phyloP scores from a whole-genome alignment of 2,113 vertebrate genomes.

The Peucedramus taeniatus region DNA sequence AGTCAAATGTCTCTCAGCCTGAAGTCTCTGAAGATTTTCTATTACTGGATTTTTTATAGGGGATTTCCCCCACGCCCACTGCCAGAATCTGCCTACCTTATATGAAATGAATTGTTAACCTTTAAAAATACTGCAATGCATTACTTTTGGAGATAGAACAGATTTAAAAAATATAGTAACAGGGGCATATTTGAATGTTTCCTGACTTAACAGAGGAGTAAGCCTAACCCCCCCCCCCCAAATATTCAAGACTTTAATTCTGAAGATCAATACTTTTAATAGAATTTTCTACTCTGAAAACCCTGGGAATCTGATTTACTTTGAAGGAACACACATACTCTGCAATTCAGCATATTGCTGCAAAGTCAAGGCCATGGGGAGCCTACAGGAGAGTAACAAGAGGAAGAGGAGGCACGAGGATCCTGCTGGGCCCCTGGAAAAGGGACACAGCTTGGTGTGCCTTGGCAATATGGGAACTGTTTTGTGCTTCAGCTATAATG shows the following conservation, averaged over 20 bases:
- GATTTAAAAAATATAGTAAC: not conserved
- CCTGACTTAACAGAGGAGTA: not conserved
- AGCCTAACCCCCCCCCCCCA: fast-evolving
- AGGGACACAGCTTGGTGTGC: not conserved
- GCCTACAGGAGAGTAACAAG: fast-evolving
- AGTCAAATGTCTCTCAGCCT: not conserved
- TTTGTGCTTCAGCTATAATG: not conserved
- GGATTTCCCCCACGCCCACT: not conserved
- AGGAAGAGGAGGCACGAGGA: not conserved
- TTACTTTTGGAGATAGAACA: not conserved
- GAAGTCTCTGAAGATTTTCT: not conserved
- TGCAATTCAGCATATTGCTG: not conserved
- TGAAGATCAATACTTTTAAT: not conserved
- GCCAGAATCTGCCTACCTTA: not conserved
- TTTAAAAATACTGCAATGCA: not conserved
- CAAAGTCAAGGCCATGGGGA: not conserved
- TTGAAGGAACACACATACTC: fast-evolving
- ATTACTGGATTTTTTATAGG: not conserved
- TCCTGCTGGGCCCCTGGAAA: not conserved
- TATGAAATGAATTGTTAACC: not conserved
- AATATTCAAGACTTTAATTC: not conserved
- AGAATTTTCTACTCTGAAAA: not conserved
- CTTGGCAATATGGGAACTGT: not conserved
- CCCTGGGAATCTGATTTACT: not conserved
- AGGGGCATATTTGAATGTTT: not conserved